Evolutionary conservation across 92 coral and sea anemone species (phyloP).

Genomic region (Siderastrea siderea): DNA sequence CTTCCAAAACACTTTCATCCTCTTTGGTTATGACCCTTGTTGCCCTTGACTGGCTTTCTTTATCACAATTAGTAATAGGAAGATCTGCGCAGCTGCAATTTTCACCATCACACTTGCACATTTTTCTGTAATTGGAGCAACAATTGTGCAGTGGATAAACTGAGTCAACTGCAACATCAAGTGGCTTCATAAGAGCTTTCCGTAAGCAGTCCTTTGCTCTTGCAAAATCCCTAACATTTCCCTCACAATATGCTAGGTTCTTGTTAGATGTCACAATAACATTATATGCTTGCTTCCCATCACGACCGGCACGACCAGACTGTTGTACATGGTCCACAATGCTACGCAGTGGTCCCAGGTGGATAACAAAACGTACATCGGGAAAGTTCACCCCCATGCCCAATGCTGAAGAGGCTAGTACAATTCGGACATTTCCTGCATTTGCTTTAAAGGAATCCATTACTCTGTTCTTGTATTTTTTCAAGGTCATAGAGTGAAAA

Average conservation of each 20-base stretch:
- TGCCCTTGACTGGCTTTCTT: neutral
- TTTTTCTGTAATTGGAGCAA: slow-evolving; percentile 32
- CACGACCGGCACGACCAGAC: slow-evolving; percentile 67
- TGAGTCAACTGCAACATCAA: neutral
- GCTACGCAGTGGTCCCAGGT: slow-evolving; percentile 68
- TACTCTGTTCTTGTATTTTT: slow-evolving; percentile 33
- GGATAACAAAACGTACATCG: slow-evolving; percentile 39
- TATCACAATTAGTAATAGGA: slow-evolving; percentile 1
- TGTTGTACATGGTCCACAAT: slow-evolving; percentile 65
- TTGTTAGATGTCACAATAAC: slow-evolving; percentile 63
- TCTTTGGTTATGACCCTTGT: slow-evolving; percentile 16
- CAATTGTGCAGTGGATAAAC: slow-evolving; percentile 25
- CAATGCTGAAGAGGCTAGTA: slow-evolving; percentile 48
- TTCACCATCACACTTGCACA: slow-evolving; percentile 15
- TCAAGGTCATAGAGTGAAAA: slow-evolving; percentile 20
- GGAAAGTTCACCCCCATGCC: slow-evolving; percentile 70
- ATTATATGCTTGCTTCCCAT: slow-evolving; percentile 62
- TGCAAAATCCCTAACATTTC: slow-evolving; percentile 12
- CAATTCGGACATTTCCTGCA: slow-evolving; percentile 34
- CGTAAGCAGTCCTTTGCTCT: neutral
- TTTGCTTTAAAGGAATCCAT: slow-evolving; percentile 16
- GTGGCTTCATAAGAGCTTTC: neutral
- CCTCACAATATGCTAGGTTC: slow-evolving; percentile 57
- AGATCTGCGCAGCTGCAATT: slow-evolving; percentile 5
- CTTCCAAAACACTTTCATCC: slow-evolving; percentile 4